These are phyloP conservation scores for Delphinus delphis DNA, from an alignment of 2,113 vertebrate species.

Conservation along the genomic window DNA sequence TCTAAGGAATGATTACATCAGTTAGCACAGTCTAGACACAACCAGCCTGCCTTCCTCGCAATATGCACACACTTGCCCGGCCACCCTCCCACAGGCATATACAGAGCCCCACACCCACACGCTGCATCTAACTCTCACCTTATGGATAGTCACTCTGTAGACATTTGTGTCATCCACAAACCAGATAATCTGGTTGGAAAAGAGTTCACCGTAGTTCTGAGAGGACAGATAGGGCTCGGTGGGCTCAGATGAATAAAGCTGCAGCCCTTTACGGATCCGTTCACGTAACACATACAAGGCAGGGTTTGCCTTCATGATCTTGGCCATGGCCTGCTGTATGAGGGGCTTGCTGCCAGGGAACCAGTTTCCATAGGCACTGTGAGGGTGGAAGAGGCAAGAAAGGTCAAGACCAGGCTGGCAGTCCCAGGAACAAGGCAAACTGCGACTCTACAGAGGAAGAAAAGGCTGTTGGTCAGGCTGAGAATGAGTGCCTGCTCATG, in stretches of 20 bases:
- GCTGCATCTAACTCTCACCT: conserved; percentile 83
- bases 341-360: conserved; percentile 98
- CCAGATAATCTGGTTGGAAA: conserved; percentile 99
- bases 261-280: conserved; percentile 97
- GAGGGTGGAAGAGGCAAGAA: conserved; percentile 5
- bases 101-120: background rate
- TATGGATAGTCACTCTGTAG: conserved; percentile 99
- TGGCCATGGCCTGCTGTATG: conserved; percentile 99
- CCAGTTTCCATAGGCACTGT: conserved; percentile 98
- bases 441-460: background rate
- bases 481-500: background rate
- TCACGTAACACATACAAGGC: conserved; percentile 97
- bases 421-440: background rate
- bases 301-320: conserved; percentile 99
- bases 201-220: conserved; percentile 99
- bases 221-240: conserved; percentile 99
- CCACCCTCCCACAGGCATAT: background rate
- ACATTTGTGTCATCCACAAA: conserved; percentile 99
- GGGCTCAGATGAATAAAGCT: conserved; percentile 98
- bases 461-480: background rate
- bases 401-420: background rate
- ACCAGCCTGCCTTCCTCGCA: background rate
- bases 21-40: background rate
- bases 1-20: conserved; percentile 82
- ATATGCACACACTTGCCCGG: background rate